Base-by-base conservation (phyloP, 2,888 invertebrate genomes). In the Byasa hedistus region DNA sequence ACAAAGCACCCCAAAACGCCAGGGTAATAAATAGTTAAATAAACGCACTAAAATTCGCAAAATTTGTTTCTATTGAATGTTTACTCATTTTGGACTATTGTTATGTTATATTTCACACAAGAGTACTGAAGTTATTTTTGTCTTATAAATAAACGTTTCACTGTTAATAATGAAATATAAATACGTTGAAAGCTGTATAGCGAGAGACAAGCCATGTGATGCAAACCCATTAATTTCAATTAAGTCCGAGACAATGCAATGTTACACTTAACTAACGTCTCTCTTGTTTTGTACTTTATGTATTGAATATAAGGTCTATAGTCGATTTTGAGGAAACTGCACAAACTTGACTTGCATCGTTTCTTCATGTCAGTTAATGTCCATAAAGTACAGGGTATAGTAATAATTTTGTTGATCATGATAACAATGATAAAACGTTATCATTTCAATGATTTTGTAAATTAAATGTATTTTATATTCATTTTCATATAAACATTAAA, bases 191-290 rank as follows among this genome's bases (percentile, higher is more conserved):
- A 57, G 17, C 39, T 21, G 39, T n/a, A 56, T 24, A 27, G 27
- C 3, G 71, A 73, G 70, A 70, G 73, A 70, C 72, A 72, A 79
- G 69, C 64, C 64, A 66, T 39, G 65, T 64, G 66, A 65, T 61
- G 68, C 69, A 69, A 64, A 66, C 22, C 51, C 51, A 64, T 57
- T 57, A 57, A 64, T 64, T 64, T 57, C 63, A 51, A 57, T 64
- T 64, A 57, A 58, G 58, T 52, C 57, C 27, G 32, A 51, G 57
- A 32, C 36, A 64, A 57, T 57, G 64, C 23, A 23, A 36, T n/a
- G 52, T 57, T 57, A 57, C 22, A 22, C 12, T 54, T 54, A 22
- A 22, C 15, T 54, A n/a, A 54, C 8, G n/a, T 22, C 22, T 21
- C 22, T 54, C 19, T 21, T 51, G 5, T 51, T 51, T 21, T 55